Conservation (phyloP, 1,140 invertebrate species). For the Brachionus angularis region DNA sequence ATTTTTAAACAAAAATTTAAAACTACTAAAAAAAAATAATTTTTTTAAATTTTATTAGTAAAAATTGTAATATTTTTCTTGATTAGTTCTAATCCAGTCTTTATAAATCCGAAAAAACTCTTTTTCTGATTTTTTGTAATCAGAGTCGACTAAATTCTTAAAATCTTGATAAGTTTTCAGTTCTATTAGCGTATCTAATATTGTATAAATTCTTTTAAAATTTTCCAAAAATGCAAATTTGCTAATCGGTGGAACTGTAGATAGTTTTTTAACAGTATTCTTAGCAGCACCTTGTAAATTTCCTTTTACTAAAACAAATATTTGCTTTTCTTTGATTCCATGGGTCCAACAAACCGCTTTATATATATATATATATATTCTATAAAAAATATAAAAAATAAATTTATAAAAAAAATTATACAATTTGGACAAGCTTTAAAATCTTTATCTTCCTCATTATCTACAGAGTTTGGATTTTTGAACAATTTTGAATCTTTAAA, state of each 20-base stretch:
- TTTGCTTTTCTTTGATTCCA: background rate
- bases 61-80: conserved; percentile 42
- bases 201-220: background rate
- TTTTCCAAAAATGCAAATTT: conserved; percentile 15
- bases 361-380: no score
- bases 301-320: conserved; percentile 32
- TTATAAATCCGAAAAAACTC: conserved; percentile 23
- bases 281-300: conserved; percentile 10
- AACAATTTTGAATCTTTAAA: conserved; percentile 49
- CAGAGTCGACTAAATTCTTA: no score
- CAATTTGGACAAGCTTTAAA: conserved; percentile 37
- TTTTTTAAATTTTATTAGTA: background rate
- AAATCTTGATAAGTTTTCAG: no score
- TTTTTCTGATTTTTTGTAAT: conserved; percentile 16
- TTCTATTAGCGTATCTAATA: background rate
- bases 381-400: background rate
- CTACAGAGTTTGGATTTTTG: background rate
- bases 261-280: background rate
- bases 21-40: background rate
- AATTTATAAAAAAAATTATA: conserved; percentile 20
- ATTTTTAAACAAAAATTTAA: no score
- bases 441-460: background rate
- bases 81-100: conserved; percentile 38
- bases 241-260: background rate
- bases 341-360: conserved; percentile 23